A percentile compares a stretch with the other conserved stretches of the same genome.
Evolutionary conservation across 2,797 vertebrate species (phyloP).

Genomic region (Cuniculus paca): DNA sequence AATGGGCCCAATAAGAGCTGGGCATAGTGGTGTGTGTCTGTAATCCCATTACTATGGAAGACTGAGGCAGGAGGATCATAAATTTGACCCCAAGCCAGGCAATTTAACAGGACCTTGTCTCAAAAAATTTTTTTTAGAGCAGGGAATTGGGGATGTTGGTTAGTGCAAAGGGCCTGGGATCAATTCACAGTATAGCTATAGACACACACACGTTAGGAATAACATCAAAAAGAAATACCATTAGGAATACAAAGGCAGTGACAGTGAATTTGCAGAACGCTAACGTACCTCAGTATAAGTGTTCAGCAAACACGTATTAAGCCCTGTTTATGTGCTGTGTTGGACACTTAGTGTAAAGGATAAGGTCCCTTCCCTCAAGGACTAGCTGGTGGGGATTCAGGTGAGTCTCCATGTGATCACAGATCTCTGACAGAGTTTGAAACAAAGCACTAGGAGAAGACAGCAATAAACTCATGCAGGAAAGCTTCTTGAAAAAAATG

Average conservation of each 20-base stretch:
- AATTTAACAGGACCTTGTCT: not conserved
- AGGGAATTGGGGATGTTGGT: not conserved
- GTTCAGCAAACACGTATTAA: not conserved
- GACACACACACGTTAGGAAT: not conserved
- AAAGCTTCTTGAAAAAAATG: not conserved
- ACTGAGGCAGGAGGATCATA: not conserved
- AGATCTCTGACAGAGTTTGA: slow-evolving; percentile 5
- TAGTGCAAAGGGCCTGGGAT: not conserved
- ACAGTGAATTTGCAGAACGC: not conserved
- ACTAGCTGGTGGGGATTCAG: not conserved
- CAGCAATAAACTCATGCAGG: not conserved
- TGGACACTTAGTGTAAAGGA: not conserved
- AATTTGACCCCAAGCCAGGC: not conserved
- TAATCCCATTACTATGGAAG: not conserved
- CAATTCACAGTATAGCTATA: not conserved
- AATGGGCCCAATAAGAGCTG: not conserved
- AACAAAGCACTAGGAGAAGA: slow-evolving; percentile 5
- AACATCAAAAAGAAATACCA: not conserved
- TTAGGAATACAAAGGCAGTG: slow-evolving; percentile 24
- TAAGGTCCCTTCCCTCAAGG: not conserved
- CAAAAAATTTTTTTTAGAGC: not conserved
- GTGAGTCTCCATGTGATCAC: not conserved
- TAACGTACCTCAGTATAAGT: not conserved
- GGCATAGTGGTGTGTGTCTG: not conserved
- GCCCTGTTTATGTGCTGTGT: not conserved